phyloP scores from a whole-genome alignment of 1,140 invertebrate species.

The Drosophila paulistorum region DNA sequence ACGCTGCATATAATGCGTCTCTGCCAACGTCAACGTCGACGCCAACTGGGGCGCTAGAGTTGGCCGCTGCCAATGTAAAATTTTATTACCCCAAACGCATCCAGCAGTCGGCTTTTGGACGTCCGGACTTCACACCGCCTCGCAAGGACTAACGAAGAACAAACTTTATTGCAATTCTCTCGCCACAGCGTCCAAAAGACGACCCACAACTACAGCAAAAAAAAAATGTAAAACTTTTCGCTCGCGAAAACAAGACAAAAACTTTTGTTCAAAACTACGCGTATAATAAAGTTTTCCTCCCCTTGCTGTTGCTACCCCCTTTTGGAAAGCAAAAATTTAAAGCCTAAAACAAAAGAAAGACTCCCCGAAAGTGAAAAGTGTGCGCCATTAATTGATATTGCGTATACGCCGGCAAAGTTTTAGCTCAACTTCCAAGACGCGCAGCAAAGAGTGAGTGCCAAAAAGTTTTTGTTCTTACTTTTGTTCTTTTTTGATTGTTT shows the following conservation, averaged over 20 bases:
- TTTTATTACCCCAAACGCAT: constrained; percentile 81
- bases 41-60: constrained; percentile 37
- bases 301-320: not conserved
- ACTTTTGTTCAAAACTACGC: constrained; percentile 54
- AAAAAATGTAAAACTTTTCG: constrained; percentile 42
- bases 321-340: not conserved
- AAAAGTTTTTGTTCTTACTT: constrained; percentile 12
- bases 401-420: constrained; percentile 50
- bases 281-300: constrained; percentile 27
- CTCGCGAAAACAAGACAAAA: constrained; percentile 39
- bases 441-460: constrained; percentile 34
- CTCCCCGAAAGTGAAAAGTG: constrained; percentile 45
- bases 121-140: constrained; percentile 76
- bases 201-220: constrained; percentile 26
- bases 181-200: constrained; percentile 33
- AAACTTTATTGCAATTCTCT: constrained; percentile 61
- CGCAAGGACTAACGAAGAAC: constrained; percentile 45
- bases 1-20: constrained; percentile 12
- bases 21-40: constrained; percentile 34
- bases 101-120: constrained; percentile 80
- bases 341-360: constrained; percentile 23
- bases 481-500: constrained; percentile 20
- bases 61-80: constrained; percentile 68
- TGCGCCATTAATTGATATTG: constrained; percentile 60
- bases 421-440: constrained; percentile 20